These are phyloP conservation scores for Podilymbus podiceps DNA, from an alignment of 2,113 vertebrate genomes.

Conservation along the genomic window DNA sequence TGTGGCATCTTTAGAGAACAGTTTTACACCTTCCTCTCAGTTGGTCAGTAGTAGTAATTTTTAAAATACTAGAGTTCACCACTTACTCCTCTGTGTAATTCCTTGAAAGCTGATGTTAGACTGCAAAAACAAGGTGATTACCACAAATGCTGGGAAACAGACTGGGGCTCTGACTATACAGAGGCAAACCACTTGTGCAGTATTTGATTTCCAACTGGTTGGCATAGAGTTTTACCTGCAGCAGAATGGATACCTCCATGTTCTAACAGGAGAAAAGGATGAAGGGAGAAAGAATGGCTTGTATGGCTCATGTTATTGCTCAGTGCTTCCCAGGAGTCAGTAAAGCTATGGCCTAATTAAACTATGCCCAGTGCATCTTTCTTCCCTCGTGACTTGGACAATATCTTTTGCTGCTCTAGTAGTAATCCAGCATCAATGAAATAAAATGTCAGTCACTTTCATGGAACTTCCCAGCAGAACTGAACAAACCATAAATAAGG, in stretches of 20 bases:
- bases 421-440: slow-evolving; percentile 22
- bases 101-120: not conserved
- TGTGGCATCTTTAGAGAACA: not conserved
- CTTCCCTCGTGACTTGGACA: not conserved
- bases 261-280: not conserved
- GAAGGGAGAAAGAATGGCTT: not conserved
- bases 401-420: not conserved
- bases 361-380: not conserved
- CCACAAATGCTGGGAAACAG: not conserved
- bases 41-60: not conserved
- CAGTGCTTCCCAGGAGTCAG: not conserved
- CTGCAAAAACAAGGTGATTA: not conserved
- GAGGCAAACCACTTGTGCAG: not conserved
- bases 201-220: not conserved
- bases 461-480: slow-evolving; percentile 19
- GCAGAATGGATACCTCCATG: rapidly evolving
- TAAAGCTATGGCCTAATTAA: not conserved
- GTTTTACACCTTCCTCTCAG: not conserved
- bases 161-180: not conserved
- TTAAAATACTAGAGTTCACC: not conserved
- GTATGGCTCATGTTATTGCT: not conserved
- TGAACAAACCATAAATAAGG: not conserved
- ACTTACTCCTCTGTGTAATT: not conserved
- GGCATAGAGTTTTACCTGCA: not conserved
- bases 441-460: not conserved